Conservation (phyloP, 2,797 vertebrate species). For the Enteromius fasciolatus region DNA sequence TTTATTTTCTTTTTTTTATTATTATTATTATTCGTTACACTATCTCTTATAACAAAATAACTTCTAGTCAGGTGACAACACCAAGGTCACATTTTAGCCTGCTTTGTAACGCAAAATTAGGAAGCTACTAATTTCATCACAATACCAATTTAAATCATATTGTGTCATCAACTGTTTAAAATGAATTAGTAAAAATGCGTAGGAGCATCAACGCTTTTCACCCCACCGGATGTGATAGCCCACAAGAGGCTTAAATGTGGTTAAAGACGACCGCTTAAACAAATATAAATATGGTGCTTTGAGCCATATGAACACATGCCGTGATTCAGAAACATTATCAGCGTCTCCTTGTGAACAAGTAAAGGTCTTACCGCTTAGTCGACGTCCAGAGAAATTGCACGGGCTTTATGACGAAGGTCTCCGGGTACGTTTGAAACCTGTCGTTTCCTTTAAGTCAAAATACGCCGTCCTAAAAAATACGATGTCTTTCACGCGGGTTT, state of each 20-base stretch:
- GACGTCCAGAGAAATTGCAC: slow-evolving; percentile 15
- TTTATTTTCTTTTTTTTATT: too few species aligned
- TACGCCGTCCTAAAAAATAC: neutral
- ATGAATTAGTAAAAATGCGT: slow-evolving; percentile 22
- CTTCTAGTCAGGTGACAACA: neutral
- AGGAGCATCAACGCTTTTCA: neutral
- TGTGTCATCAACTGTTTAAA: neutral
- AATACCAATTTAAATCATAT: neutral
- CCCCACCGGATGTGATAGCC: neutral
- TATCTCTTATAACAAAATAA: neutral
- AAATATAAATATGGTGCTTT: neutral
- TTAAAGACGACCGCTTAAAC: slow-evolving; percentile 19
- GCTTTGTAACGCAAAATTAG: neutral
- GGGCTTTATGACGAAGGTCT: slow-evolving; percentile 21
- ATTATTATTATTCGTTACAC: neutral
- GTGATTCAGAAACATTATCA: neutral
- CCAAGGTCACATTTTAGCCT: slow-evolving; percentile 13
- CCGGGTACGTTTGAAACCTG: neutral
- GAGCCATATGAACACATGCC: neutral
- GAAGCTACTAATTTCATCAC: neutral
- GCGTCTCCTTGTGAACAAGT: neutral
- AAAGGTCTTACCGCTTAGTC: slow-evolving; percentile 17
- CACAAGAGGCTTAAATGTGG: neutral
- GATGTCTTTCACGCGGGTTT: neutral
- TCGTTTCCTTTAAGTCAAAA: neutral